Conservation (phyloP, 2,888 invertebrate species). For the Andrena hattorfiana region DNA sequence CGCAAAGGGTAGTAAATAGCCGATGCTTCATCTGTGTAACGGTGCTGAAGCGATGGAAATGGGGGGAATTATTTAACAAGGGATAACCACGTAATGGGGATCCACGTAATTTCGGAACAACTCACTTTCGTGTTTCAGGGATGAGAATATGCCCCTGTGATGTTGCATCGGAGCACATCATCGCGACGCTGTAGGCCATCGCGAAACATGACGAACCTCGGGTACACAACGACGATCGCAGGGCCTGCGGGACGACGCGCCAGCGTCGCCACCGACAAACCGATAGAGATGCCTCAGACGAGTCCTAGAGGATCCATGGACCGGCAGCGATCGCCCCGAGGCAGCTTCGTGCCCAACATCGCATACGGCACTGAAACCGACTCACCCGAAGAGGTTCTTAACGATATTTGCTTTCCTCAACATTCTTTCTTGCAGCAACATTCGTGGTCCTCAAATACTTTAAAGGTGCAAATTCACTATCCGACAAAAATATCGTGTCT, state of each 20-base stretch:
- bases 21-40: too few relatives aligned
- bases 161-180: conserved; percentile 90
- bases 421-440: not conserved
- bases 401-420: not conserved
- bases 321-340: conserved; percentile 87
- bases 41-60: too few relatives aligned
- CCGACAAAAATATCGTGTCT: too few relatives aligned
- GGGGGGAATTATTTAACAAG: too few relatives aligned
- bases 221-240: conserved; percentile 82
- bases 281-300: conserved; percentile 82
- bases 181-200: conserved; percentile 89
- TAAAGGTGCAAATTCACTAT: too few relatives aligned
- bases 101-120: too few relatives aligned
- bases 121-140: conserved; percentile 60
- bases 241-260: conserved; percentile 81
- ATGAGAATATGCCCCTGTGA: conserved; percentile 79
- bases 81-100: too few relatives aligned
- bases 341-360: conserved; percentile 88
- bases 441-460: too few relatives aligned
- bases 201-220: conserved; percentile 88
- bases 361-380: conserved; percentile 85
- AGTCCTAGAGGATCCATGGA: conserved; percentile 76
- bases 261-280: conserved; percentile 81
- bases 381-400: conserved; percentile 78
- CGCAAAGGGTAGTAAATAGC: not conserved